These are phyloP conservation scores for Lordiphosa andalusiaca DNA, from an alignment of 2,888 invertebrate species.

Conservation along the genomic window DNA sequence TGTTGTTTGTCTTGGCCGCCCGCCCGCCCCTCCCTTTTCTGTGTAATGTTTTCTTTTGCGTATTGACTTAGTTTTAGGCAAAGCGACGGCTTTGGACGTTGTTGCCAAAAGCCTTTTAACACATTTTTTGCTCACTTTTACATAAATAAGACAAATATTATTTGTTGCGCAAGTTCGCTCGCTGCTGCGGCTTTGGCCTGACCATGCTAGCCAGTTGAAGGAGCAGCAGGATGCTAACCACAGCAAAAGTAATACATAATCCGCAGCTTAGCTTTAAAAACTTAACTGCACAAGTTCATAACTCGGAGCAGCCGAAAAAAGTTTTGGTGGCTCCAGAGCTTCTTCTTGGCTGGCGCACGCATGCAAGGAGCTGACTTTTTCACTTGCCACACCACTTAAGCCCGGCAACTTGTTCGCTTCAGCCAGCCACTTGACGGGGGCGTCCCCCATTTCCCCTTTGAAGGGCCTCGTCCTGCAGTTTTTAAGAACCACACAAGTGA, in stretches of 20 bases:
- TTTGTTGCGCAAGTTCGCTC: slow-evolving; percentile 12
- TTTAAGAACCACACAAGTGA: slow-evolving; percentile 1
- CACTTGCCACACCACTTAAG: slow-evolving; percentile 57
- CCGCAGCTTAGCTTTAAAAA: slow-evolving; percentile 70
- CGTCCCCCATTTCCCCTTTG: not conserved
- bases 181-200: slow-evolving; percentile 21
- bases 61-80: slow-evolving; percentile 35
- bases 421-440: slow-evolving; percentile 24
- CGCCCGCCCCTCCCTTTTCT: slow-evolving; percentile 24
- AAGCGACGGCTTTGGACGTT: slow-evolving; percentile 39
- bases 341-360: slow-evolving; percentile 31
- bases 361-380: slow-evolving; percentile 27
- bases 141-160: slow-evolving; percentile 46
- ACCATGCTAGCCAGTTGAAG: slow-evolving; percentile 34
- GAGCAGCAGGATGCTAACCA: slow-evolving; percentile 35
- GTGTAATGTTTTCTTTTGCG: slow-evolving; percentile 43
- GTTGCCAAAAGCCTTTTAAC: slow-evolving; percentile 62
- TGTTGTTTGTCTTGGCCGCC: not conserved
- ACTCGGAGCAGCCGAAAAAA: slow-evolving; percentile 51
- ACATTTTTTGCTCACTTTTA: slow-evolving; percentile 27
- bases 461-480: slow-evolving; percentile 30
- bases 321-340: slow-evolving; percentile 12
- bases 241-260: slow-evolving; percentile 71
- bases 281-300: slow-evolving; percentile 72
- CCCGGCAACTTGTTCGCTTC: slow-evolving; percentile 30